Conservation (phyloP, 2,113 vertebrate species). For the Toxotes jaculatrix region DNA sequence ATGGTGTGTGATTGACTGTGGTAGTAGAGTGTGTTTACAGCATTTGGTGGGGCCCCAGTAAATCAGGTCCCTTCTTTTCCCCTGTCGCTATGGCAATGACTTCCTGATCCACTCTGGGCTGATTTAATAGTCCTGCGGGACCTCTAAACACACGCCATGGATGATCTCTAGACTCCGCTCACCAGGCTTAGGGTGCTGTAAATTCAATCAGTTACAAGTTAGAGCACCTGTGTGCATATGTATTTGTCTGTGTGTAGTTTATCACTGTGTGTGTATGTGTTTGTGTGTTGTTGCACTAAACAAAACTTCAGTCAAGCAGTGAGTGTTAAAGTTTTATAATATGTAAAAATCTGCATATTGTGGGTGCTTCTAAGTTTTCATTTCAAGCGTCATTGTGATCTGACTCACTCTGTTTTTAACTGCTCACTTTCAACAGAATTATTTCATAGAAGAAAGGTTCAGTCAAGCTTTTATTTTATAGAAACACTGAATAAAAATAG, state of each 20-base stretch:
- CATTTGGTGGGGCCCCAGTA: slow-evolving; percentile 56
- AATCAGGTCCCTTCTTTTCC: slow-evolving; percentile 62
- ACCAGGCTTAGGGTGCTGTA: slow-evolving; percentile 64
- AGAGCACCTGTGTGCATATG: slow-evolving; percentile 71
- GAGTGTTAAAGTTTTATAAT: not conserved
- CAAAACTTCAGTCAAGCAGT: slow-evolving; percentile 36
- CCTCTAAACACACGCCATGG: slow-evolving; percentile 75
- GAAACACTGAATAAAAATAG: not conserved
- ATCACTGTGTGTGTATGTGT: slow-evolving; percentile 9
- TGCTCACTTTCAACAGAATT: not conserved
- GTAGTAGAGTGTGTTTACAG: slow-evolving; percentile 65
- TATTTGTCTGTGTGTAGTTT: slow-evolving; percentile 47
- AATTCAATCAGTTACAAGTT: slow-evolving; percentile 75
- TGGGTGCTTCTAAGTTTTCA: slow-evolving; percentile 36
- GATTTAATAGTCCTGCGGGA: slow-evolving; percentile 80
- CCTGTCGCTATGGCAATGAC: slow-evolving; percentile 76
- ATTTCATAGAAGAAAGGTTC: not conserved
- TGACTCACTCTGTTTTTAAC: slow-evolving; percentile 10
- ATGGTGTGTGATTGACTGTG: slow-evolving; percentile 56
- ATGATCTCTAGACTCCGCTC: slow-evolving; percentile 76
- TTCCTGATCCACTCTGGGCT: slow-evolving; percentile 82
- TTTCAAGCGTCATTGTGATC: not conserved
- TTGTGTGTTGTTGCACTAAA: slow-evolving; percentile 16
- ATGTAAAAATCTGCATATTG: slow-evolving; percentile 16
- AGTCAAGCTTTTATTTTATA: not conserved